These are phyloP conservation scores for Botia almorhae DNA, from an alignment of 2,797 vertebrate species.

Conservation along the genomic window DNA sequence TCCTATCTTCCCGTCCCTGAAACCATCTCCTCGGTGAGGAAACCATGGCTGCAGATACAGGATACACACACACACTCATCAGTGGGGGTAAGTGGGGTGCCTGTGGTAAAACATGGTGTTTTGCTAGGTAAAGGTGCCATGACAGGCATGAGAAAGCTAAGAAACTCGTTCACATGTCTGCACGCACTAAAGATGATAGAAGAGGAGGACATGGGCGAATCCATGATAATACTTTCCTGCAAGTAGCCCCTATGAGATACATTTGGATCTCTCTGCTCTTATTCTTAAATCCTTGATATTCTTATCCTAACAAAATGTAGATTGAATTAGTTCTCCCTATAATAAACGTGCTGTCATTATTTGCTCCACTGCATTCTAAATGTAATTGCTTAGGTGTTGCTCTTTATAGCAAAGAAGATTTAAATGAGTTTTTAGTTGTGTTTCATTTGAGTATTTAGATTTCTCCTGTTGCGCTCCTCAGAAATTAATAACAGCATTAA, in stretches of 20 bases:
- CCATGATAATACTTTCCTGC: conserved; percentile 8
- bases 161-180: neutral
- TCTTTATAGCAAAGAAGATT: no score
- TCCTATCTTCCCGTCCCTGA: conserved; percentile 76
- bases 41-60: conserved; percentile 63
- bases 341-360: no score
- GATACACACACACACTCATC: conserved; percentile 58
- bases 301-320: no score
- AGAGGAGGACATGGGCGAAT: neutral
- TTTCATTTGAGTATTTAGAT: no score
- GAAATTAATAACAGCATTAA: no score
- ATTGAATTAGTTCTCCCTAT: no score
- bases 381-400: no score
- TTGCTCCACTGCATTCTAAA: no score
- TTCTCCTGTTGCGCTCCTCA: no score
- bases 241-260: neutral
- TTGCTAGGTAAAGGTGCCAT: neutral
- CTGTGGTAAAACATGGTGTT: conserved; percentile 11
- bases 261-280: conserved; percentile 9
- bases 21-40: conserved; percentile 66
- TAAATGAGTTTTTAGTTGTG: no score
- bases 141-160: conserved; percentile 8
- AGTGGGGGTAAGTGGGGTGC: neutral
- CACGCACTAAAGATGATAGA: neutral
- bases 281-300: neutral